Evolutionary conservation across 2,888 invertebrate genomes (phyloP).

Genomic region (Hydriomena furcata): DNA sequence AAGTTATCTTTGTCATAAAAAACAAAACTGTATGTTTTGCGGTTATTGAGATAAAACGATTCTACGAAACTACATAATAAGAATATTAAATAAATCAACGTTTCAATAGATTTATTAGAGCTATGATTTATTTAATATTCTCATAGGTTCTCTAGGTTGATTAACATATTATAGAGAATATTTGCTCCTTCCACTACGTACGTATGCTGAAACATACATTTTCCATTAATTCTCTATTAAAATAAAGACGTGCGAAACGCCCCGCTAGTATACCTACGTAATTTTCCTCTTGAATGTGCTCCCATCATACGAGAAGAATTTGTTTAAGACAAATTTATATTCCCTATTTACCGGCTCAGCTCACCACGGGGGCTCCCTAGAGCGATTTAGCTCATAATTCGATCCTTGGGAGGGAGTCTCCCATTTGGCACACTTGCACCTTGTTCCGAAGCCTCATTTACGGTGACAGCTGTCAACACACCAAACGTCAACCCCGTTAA

Average conservation of each 20-base stretch:
- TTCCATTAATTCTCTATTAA: conserved; percentile 40
- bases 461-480: conserved; percentile 36
- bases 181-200: background rate
- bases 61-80: no score
- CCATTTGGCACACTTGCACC: conserved; percentile 37
- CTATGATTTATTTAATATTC: no score
- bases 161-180: background rate
- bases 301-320: conserved; percentile 57
- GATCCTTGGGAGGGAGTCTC: conserved; percentile 43
- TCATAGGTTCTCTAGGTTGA: no score
- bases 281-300: conserved; percentile 55
- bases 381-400: conserved; percentile 57
- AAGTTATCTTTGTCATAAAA: no score
- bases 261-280: conserved; percentile 45
- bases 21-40: no score
- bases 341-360: conserved; percentile 61
- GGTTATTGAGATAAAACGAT: no score
- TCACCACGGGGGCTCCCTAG: conserved; percentile 46
- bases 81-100: no score
- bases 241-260: conserved; percentile 39
- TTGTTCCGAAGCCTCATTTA: conserved; percentile 37
- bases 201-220: conserved; percentile 10
- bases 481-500: conserved; percentile 30
- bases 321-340: conserved; percentile 65
- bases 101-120: no score